A percentile compares a stretch with the other conserved stretches of the same genome.
Conservation (phyloP, 2,113 vertebrate genomes). For the Notechis scutatus region DNA sequence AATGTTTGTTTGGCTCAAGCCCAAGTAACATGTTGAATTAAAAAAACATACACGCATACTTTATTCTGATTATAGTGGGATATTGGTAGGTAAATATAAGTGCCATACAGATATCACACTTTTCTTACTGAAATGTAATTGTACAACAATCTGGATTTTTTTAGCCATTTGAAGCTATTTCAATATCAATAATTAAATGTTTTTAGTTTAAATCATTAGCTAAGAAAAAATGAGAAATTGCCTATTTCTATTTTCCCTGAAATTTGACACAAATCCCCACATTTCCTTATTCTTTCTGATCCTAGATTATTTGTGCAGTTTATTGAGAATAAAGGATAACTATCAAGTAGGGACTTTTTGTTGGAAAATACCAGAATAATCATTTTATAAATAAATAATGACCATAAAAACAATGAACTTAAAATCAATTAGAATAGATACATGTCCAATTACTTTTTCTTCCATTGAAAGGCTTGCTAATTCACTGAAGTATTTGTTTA, state of each 20-base stretch:
- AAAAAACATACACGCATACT: not conserved
- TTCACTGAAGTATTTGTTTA: not conserved
- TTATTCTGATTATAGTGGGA: not conserved
- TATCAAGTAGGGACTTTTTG: not conserved
- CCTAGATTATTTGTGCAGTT: not conserved
- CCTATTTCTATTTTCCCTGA: not conserved
- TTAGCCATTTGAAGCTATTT: slow-evolving; percentile 13
- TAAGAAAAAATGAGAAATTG: not conserved
- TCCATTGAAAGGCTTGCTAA: not conserved
- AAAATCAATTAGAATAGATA: not conserved
- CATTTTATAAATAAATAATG: not conserved
- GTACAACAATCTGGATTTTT: not conserved
- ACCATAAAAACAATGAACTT: slow-evolving; percentile 8
- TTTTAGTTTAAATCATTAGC: slow-evolving; percentile 7
- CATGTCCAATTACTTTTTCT: not conserved
- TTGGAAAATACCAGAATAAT: not conserved
- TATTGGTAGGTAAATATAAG: not conserved
- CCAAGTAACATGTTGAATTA: not conserved
- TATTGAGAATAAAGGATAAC: not conserved
- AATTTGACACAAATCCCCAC: not conserved
- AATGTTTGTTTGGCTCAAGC: not conserved
- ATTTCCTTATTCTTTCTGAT: slow-evolving; percentile 14
- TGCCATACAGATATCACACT: not conserved
- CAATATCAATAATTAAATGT: slow-evolving; percentile 17
- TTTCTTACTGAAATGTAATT: slow-evolving; percentile 2